Percentiles rank a stretch among this genome's conserved stretches.
Evolutionary conservation across 1,140 invertebrate genomes (phyloP).

Genomic region (Aricia agestis): DNA sequence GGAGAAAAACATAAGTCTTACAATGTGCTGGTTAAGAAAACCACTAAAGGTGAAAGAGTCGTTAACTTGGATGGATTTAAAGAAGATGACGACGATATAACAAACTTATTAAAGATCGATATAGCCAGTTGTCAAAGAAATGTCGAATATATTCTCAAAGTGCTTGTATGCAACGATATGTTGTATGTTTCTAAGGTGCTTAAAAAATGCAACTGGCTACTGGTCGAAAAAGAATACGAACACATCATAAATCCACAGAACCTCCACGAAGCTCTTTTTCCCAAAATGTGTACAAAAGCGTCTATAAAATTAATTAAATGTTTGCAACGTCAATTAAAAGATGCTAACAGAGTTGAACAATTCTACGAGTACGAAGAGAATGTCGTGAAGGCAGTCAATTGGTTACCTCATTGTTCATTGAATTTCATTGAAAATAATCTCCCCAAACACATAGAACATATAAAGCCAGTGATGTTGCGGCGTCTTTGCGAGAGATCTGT

Average conservation of each 20-base stretch:
- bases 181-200: conserved; percentile 52
- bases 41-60: conserved; percentile 22
- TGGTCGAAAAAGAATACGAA: conserved; percentile 41
- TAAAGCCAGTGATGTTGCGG: conserved; percentile 34
- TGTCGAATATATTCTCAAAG: conserved; percentile 45
- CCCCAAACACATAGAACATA: conserved; percentile 32
- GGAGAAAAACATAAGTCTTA: conserved; percentile 45
- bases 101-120: conserved; percentile 53
- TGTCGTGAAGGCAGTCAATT: conserved; percentile 39
- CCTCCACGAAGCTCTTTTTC: conserved; percentile 41
- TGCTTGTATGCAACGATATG: conserved; percentile 45
- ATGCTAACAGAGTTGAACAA: conserved; percentile 42
- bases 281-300: conserved; percentile 47
- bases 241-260: conserved; percentile 53
- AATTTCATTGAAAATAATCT: conserved; percentile 43
- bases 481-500: conserved; percentile 48
- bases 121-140: conserved; percentile 42
- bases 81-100: conserved; percentile 33
- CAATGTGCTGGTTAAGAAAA: conserved; percentile 40
- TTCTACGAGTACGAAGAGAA: conserved; percentile 46
- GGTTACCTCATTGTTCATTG: conserved; percentile 49
- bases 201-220: conserved; percentile 44
- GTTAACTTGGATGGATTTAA: conserved; percentile 9
- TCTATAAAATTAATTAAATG: conserved; percentile 41
- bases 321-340: conserved; percentile 42